These are phyloP conservation scores for Psophia crepitans DNA, from an alignment of 2,113 vertebrate species.

Conservation along the genomic window DNA sequence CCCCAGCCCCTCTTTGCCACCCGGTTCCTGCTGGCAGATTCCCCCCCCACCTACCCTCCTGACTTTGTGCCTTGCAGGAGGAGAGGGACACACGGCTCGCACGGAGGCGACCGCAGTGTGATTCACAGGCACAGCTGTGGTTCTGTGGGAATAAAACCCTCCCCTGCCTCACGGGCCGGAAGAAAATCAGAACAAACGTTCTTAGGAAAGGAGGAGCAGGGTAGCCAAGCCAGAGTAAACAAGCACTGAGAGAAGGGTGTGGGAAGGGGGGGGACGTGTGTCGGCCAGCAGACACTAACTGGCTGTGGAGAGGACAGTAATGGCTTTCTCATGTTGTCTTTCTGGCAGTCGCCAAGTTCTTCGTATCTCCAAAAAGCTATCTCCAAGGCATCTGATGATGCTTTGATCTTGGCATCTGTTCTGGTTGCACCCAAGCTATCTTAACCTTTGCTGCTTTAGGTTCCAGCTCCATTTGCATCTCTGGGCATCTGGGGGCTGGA, in stretches of 20 bases:
- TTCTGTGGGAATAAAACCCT: slow-evolving; percentile 56
- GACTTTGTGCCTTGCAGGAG: background rate
- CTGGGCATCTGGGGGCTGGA: background rate
- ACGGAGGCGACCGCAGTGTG: background rate
- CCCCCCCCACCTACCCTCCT: background rate
- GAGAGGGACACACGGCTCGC: background rate
- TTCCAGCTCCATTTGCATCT: background rate
- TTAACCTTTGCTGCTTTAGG: background rate
- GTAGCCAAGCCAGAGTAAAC: slow-evolving; percentile 56
- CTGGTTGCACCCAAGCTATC: background rate
- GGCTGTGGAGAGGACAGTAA: background rate
- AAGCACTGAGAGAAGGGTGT: slow-evolving; percentile 8
- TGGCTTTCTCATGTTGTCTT: background rate
- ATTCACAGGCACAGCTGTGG: slow-evolving; percentile 57
- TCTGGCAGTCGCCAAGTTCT: background rate
- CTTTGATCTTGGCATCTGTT: background rate
- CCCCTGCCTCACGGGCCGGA: slow-evolving; percentile 51
- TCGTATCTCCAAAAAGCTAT: background rate
- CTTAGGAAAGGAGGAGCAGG: slow-evolving; percentile 49
- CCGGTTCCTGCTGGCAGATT: background rate
- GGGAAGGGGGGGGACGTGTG: background rate
- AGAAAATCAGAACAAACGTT: slow-evolving; percentile 46
- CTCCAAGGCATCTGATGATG: fast-evolving
- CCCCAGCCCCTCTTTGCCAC: background rate
- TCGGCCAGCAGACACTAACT: background rate